Evolutionary conservation across 2,113 vertebrate species (phyloP).

Genomic region (Promerops cafer): DNA sequence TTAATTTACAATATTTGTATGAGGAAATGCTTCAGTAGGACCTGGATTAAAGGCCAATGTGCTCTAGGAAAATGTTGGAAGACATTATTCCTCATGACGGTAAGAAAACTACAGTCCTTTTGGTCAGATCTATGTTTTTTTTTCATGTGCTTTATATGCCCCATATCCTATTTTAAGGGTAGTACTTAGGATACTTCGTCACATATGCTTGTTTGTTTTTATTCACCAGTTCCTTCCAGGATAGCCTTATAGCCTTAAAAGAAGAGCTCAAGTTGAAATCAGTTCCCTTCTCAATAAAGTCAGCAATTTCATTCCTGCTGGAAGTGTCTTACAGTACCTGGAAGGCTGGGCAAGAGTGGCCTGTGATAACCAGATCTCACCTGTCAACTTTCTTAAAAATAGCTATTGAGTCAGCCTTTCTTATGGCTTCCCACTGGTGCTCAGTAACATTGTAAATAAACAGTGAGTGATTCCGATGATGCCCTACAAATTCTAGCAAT

Average conservation of each 20-base stretch:
- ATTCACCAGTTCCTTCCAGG: not conserved
- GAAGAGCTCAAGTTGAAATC: not conserved
- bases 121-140: not conserved
- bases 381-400: constrained; percentile 51
- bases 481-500: not conserved
- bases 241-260: not conserved
- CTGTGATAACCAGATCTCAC: constrained; percentile 18
- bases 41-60: not conserved
- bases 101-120: not conserved
- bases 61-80: not conserved
- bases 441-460: constrained; percentile 47
- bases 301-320: not conserved
- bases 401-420: constrained; percentile 14
- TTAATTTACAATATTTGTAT: not conserved
- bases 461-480: not conserved
- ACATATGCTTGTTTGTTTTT: not conserved
- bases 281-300: not conserved
- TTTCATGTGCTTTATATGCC: not conserved
- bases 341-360: not conserved
- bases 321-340: not conserved
- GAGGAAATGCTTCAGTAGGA: not conserved
- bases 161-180: not conserved
- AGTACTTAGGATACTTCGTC: not conserved
- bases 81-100: not conserved
- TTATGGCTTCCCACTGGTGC: constrained; percentile 11